Percentiles rank a stretch among this genome's conserved stretches.
Conservation (phyloP, 2,797 vertebrate genomes). For the Mastacembelus armatus region DNA sequence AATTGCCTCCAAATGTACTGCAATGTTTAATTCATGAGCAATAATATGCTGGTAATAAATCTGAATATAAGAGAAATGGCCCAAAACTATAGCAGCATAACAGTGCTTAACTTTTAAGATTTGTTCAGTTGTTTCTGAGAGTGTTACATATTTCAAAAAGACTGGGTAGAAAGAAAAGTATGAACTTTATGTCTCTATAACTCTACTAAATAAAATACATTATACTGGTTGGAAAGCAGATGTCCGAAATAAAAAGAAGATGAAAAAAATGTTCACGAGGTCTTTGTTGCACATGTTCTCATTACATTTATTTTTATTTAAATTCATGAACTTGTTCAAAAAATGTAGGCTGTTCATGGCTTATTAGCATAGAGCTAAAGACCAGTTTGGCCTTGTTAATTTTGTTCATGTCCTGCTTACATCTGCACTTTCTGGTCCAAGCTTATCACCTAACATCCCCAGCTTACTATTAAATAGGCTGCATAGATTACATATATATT, state of each 20-base stretch:
- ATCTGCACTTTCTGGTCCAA: constrained; percentile 64
- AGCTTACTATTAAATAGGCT: constrained; percentile 54
- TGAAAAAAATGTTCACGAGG: neutral
- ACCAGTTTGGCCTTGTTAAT: constrained; percentile 45
- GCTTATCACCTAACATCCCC: constrained; percentile 48
- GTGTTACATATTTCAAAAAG: neutral
- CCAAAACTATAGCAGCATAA: constrained; percentile 14
- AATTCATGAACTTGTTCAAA: constrained; percentile 8
- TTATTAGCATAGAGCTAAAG: constrained; percentile 54
- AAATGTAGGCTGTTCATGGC: neutral
- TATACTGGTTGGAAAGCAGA: neutral
- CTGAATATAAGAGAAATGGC: constrained; percentile 33
- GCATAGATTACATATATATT: constrained; percentile 67
- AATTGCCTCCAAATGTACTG: constrained; percentile 68
- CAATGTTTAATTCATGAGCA: constrained; percentile 78
- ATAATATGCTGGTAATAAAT: constrained; percentile 70
- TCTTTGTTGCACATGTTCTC: neutral
- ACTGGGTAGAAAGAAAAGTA: neutral
- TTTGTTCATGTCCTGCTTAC: constrained; percentile 64
- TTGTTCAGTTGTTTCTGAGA: neutral
- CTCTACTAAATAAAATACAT: neutral
- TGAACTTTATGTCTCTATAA: neutral
- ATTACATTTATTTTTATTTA: neutral
- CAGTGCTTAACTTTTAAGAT: constrained; percentile 22
- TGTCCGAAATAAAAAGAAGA: neutral